These are phyloP conservation scores for Cryptocephalus primarius DNA, from an alignment of 2,888 invertebrate genomes.

Conservation along the genomic window DNA sequence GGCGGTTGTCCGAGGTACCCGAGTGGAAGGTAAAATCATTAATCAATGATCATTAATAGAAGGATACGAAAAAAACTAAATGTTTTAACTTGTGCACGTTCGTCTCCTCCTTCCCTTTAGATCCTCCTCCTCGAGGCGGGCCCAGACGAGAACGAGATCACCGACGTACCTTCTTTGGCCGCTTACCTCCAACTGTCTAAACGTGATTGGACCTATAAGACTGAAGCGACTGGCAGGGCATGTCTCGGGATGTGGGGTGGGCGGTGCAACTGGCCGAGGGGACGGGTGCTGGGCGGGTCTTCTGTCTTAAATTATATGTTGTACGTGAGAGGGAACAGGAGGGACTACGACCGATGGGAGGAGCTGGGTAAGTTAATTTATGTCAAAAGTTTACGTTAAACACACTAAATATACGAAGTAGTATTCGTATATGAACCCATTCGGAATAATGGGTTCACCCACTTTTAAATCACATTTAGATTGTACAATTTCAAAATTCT, in stretches of 20 bases:
- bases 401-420: too few species aligned
- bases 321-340: conserved; percentile 69
- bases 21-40: conserved; percentile 47
- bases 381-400: neutral
- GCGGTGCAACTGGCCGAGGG: conserved; percentile 80
- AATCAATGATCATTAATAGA: neutral
- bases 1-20: conserved; percentile 59
- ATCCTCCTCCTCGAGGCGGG: conserved; percentile 75
- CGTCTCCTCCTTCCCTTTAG: conserved; percentile 1
- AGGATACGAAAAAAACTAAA: neutral
- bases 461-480: too few species aligned
- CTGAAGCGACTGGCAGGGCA: conserved; percentile 69
- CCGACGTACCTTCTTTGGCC: conserved; percentile 77
- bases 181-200: conserved; percentile 78
- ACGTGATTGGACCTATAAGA: conserved; percentile 84
- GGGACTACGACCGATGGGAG: conserved; percentile 87
- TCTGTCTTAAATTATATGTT: conserved; percentile 85
- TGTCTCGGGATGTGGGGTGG: conserved; percentile 74
- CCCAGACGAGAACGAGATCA: conserved; percentile 78
- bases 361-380: conserved; percentile 34
- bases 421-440: too few species aligned
- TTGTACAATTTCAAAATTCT: too few species aligned
- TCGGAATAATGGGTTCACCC: too few species aligned
- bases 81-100: neutral
- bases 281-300: conserved; percentile 82